phyloP scores from a whole-genome alignment of 2,113 vertebrate genomes.

The Pygoscelis adeliae region DNA sequence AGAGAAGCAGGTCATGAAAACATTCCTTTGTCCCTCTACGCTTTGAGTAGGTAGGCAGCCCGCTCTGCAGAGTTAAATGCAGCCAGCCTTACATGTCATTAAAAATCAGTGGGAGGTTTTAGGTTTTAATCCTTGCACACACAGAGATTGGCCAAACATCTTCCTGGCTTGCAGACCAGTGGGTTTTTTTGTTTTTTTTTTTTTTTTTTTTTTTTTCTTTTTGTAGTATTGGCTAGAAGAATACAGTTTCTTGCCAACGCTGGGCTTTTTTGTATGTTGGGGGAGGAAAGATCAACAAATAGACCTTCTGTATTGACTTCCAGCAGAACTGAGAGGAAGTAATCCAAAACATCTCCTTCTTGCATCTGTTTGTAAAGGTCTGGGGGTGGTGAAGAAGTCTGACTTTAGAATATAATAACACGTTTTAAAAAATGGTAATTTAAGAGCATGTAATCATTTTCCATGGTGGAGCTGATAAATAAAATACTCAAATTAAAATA shows the following conservation, averaged over 20 bases:
- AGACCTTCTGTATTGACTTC: not conserved
- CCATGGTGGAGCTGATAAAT: not conserved
- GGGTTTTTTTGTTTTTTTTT: not conserved
- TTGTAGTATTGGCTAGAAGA: not conserved
- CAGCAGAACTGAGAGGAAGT: not conserved
- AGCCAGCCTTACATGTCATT: not conserved
- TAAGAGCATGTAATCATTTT: not conserved
- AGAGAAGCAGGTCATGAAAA: not conserved
- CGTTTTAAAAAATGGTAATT: not conserved
- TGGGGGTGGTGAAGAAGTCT: not conserved
- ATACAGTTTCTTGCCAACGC: not conserved
- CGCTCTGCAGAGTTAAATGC: not conserved
- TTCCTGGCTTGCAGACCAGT: not conserved
- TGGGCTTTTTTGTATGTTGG: not conserved
- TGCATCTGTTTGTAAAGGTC: not conserved
- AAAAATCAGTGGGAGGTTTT: not conserved
- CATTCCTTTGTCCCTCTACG: not conserved
- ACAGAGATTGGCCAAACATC: accelerated
- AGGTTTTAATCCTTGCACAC: not conserved
- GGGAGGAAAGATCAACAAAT: not conserved
- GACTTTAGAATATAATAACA: not conserved
- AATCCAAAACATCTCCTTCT: not conserved
- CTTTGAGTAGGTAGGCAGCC: not conserved
- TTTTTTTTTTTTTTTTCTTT: not conserved
- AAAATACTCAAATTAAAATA: not conserved